These are phyloP conservation scores for Mesorhabditis spiculigera DNA, from an alignment of 2,888 invertebrate species.

Conservation along the genomic window DNA sequence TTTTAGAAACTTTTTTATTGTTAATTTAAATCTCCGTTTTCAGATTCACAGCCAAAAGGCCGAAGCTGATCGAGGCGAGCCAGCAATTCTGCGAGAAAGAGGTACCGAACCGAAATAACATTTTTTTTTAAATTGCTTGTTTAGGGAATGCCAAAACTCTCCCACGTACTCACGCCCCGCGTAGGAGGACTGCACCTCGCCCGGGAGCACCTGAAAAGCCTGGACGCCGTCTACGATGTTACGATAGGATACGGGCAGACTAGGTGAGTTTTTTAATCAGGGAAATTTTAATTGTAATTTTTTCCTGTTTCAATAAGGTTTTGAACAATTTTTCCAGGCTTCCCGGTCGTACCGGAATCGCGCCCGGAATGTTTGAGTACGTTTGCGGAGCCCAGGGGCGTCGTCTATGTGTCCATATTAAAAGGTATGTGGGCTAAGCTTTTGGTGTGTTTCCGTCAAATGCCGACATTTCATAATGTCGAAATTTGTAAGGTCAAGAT, in stretches of 20 bases:
- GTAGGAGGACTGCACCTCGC: constrained; percentile 45
- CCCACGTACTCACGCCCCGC: constrained; percentile 44
- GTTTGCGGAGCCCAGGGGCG: constrained; percentile 31
- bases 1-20: background rate
- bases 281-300: too few species aligned
- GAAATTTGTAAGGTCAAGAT: too few species aligned
- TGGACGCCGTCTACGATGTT: constrained; percentile 51
- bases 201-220: constrained; percentile 32
- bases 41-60: constrained; percentile 23
- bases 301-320: too few species aligned
- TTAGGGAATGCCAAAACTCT: constrained; percentile 27
- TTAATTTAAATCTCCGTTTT: background rate
- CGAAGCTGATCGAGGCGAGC: constrained; percentile 30
- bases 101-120: too few species aligned
- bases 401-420: constrained; percentile 22
- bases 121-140: too few species aligned
- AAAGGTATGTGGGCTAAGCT: constrained; percentile 15
- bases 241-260: constrained; percentile 52
- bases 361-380: constrained; percentile 54
- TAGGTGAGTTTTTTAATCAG: constrained; percentile 28
- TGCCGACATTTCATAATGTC: too few species aligned
- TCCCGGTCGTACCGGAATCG: constrained; percentile 23
- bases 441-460: constrained; percentile 6
- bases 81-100: constrained; percentile 24
- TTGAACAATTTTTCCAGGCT: too few species aligned